These are phyloP conservation scores for Lateolabrax maculatus DNA, from an alignment of 2,797 vertebrate genomes.

Conservation along the genomic window DNA sequence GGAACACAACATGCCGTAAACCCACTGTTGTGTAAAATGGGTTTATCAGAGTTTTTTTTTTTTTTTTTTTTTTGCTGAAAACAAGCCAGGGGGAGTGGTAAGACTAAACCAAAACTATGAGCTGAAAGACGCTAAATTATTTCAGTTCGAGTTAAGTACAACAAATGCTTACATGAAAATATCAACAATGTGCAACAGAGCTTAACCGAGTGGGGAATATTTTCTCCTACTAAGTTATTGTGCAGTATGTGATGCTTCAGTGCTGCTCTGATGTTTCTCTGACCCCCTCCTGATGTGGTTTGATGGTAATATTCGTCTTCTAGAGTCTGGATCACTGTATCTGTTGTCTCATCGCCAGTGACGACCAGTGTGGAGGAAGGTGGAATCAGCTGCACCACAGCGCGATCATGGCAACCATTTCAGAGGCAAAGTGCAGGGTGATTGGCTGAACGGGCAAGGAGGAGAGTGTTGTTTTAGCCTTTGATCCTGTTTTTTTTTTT, in stretches of 20 bases:
- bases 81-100: neutral
- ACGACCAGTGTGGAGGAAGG: constrained; percentile 36
- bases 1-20: neutral
- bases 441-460: constrained; percentile 25
- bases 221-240: neutral
- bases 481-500: constrained; percentile 8
- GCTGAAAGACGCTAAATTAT: neutral
- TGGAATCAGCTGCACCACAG: constrained; percentile 35
- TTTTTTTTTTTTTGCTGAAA: neutral
- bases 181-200: neutral
- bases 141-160: too few species aligned
- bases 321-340: constrained; percentile 23
- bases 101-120: neutral
- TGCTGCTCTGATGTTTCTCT: neutral
- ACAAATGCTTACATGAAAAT: too few species aligned
- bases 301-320: constrained; percentile 6
- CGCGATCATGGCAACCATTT: constrained; percentile 55
- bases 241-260: neutral
- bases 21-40: too few species aligned
- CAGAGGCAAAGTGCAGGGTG: constrained; percentile 41
- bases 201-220: neutral
- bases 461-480: constrained; percentile 29
- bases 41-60: neutral
- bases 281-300: constrained; percentile 6
- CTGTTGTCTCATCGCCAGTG: constrained; percentile 50